These are phyloP conservation scores for Herminia tarsipennalis DNA, from an alignment of 2,888 invertebrate genomes.

Conservation along the genomic window DNA sequence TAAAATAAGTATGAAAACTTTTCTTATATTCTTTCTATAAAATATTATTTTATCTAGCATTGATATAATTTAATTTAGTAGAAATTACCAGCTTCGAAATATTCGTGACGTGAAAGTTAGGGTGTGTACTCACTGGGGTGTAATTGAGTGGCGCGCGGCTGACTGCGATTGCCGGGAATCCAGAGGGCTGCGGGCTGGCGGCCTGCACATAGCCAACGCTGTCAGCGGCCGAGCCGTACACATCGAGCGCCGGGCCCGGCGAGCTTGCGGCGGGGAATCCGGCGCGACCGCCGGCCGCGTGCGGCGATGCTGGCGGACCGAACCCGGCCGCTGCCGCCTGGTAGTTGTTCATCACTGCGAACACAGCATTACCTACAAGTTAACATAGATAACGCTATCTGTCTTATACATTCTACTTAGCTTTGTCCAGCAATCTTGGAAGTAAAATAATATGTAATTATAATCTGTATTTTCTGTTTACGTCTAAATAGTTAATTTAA, in stretches of 20 bases:
- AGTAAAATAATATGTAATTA: too few relatives aligned
- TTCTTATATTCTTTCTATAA: slow-evolving; percentile 54
- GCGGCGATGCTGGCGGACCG: slow-evolving; percentile 94
- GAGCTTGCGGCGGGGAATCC: slow-evolving; percentile 97
- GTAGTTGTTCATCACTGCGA: slow-evolving; percentile 98
- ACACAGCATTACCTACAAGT: slow-evolving; percentile 40
- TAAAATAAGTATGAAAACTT: slow-evolving; percentile 64
- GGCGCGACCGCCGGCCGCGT: slow-evolving; percentile 89
- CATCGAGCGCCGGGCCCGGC: slow-evolving; percentile 96
- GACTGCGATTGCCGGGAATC: slow-evolving; percentile 97
- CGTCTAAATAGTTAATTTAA: too few relatives aligned
- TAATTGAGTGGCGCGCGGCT: slow-evolving; percentile 97
- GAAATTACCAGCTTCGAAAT: slow-evolving; percentile 13
- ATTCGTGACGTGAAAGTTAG: background rate
- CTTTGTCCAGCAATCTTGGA: slow-evolving; percentile 12
- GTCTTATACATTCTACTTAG: background rate
- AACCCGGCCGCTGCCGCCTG: slow-evolving; percentile 93
- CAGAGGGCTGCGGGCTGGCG: slow-evolving; percentile 98
- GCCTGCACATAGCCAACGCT: slow-evolving; percentile 98
- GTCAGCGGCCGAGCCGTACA: slow-evolving; percentile 96
- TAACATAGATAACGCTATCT: background rate
- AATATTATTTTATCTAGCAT: slow-evolving; percentile 45
- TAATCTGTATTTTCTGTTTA: too few relatives aligned
- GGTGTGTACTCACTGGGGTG: slow-evolving; percentile 91
- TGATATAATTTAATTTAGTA: slow-evolving; percentile 26